Conservation (phyloP, 2,113 vertebrate species). For the Mustela lutreola region DNA sequence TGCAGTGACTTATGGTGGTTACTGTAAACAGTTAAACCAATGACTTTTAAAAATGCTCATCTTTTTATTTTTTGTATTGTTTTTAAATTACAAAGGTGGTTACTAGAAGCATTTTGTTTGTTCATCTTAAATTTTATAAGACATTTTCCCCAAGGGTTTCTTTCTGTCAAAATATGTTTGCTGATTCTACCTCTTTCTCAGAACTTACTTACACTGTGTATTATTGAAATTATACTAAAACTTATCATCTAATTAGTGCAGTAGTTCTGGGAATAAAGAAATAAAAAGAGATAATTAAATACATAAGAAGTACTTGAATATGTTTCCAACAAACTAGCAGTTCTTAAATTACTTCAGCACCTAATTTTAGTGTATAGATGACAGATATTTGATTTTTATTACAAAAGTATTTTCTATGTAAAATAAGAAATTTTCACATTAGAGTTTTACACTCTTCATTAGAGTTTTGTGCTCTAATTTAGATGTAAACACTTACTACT, state of each 20-base stretch:
- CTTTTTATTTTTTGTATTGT: background rate
- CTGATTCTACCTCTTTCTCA: constrained; percentile 1
- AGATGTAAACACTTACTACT: background rate
- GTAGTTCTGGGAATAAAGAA: background rate
- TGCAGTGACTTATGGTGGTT: background rate
- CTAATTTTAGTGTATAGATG: background rate
- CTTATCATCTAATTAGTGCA: constrained; percentile 34
- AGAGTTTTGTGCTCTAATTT: background rate
- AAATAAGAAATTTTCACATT: background rate
- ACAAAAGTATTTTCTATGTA: background rate
- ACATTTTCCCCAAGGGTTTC: background rate
- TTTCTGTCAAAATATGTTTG: constrained; percentile 22
- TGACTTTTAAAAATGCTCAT: background rate
- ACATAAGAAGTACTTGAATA: background rate
- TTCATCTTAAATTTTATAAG: constrained; percentile 49
- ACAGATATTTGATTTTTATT: background rate
- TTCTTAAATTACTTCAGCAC: background rate
- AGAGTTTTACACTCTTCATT: background rate
- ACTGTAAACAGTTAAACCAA: background rate
- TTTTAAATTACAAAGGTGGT: constrained; percentile 22
- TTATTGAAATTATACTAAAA: constrained; percentile 34
- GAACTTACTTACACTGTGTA: background rate
- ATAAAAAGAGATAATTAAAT: background rate
- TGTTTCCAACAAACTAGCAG: background rate
- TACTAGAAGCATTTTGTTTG: constrained; percentile 16